Conservation (phyloP, 2,797 vertebrate species). For the Gila robusta region DNA sequence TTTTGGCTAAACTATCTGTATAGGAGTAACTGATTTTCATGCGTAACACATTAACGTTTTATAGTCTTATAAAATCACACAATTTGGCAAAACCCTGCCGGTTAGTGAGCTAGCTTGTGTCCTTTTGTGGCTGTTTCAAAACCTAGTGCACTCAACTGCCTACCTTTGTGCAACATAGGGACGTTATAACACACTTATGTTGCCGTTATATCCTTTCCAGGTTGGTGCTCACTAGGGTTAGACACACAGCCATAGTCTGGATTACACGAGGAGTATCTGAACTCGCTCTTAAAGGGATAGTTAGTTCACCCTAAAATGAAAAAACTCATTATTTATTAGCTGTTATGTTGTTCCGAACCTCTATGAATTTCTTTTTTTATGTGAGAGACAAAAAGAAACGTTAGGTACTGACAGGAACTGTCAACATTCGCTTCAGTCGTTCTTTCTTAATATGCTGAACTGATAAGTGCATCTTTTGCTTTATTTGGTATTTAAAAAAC, state of each 20-base stretch:
- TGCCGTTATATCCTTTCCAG: not conserved
- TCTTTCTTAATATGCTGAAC: not conserved
- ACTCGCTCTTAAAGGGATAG: not conserved
- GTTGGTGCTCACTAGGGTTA: not conserved
- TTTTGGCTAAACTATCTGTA: not conserved
- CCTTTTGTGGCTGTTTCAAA: conserved; percentile 10
- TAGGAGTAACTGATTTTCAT: not conserved
- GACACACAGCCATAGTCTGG: not conserved
- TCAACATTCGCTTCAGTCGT: not conserved
- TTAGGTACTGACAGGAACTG: not conserved
- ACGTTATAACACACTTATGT: not conserved
- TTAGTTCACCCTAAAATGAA: not conserved
- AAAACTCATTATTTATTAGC: not conserved
- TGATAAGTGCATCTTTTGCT: not conserved
- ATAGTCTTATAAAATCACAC: not conserved
- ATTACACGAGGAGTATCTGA: not conserved
- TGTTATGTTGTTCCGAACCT: not conserved
- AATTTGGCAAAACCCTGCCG: not conserved
- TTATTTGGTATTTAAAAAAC: no score
- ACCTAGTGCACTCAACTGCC: not conserved
- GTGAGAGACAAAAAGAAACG: not conserved
- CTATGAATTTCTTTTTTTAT: not conserved
- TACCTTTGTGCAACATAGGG: not conserved
- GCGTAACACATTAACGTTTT: not conserved
- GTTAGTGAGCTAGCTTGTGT: not conserved